Evolutionary conservation across 1,140 invertebrate genomes (phyloP).

Genomic region (Drosophila lacteicornis): DNA sequence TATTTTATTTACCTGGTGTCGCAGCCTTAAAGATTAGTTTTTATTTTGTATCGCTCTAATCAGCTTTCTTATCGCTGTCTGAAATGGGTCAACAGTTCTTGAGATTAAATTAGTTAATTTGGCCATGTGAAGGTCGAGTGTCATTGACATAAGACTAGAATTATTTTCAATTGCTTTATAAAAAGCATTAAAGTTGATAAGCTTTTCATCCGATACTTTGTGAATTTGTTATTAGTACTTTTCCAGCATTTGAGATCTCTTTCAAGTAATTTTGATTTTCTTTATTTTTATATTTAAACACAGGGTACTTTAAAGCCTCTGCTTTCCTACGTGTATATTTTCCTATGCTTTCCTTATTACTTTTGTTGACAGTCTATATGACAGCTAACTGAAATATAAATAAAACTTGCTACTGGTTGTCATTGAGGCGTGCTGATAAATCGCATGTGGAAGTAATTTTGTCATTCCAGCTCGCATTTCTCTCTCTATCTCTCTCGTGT

Average conservation of each 20-base stretch:
- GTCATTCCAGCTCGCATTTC: constrained; percentile 25
- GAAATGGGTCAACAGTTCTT: constrained; percentile 2
- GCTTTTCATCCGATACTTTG: too few relatives aligned
- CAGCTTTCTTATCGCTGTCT: constrained; percentile 10
- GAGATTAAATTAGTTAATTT: background rate
- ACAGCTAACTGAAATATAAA: constrained; percentile 24
- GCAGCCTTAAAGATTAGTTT: background rate
- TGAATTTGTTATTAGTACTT: too few relatives aligned
- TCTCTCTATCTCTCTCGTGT: background rate
- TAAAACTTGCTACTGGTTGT: constrained; percentile 34
- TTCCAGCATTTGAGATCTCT: too few relatives aligned
- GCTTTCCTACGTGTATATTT: background rate
- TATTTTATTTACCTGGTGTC: background rate
- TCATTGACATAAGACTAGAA: background rate
- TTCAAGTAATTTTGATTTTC: background rate
- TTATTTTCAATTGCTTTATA: background rate
- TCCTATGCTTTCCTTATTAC: constrained; percentile 8
- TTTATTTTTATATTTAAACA: background rate
- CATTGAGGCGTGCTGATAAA: constrained; percentile 57
- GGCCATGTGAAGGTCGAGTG: background rate
- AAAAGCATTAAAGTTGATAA: too few relatives aligned
- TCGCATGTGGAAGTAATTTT: constrained; percentile 55
- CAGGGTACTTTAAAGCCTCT: background rate
- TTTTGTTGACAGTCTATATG: constrained; percentile 2
- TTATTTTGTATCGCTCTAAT: background rate